phyloP scores from a whole-genome alignment of 2,888 invertebrate genomes.

The Melanchra persicariae region DNA sequence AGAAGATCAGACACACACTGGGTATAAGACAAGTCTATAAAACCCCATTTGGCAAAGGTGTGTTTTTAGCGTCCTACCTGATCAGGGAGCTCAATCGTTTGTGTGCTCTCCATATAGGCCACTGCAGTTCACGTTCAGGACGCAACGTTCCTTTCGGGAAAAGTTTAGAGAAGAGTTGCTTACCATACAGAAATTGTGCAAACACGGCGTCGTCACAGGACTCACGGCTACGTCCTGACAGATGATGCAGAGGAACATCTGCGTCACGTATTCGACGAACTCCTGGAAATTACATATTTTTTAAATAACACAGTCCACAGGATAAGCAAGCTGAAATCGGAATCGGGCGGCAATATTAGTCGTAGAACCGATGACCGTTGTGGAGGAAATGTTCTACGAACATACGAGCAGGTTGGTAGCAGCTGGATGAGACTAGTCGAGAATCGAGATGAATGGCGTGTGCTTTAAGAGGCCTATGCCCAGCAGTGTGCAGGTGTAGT shows the following conservation, averaged over 20 bases:
- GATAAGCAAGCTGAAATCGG: neutral
- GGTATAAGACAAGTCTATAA: neutral
- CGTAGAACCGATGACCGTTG: neutral
- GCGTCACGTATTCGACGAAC: slow-evolving; percentile 92
- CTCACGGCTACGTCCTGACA: slow-evolving; percentile 93
- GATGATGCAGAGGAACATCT: slow-evolving; percentile 94
- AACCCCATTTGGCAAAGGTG: neutral
- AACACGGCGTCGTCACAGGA: slow-evolving; percentile 94
- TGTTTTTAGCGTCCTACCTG: neutral
- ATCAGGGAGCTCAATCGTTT: neutral
- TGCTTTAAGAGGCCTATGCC: neutral
- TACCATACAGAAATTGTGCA: slow-evolving; percentile 94
- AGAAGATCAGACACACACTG: neutral
- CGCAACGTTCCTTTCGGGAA: neutral
- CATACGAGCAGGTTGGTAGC: no score
- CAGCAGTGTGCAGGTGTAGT: no score
- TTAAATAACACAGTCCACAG: neutral
- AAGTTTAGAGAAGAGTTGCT: slow-evolving; percentile 61
- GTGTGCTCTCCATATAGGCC: neutral
- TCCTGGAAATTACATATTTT: slow-evolving; percentile 77
- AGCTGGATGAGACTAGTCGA: neutral
- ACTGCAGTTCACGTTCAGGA: neutral
- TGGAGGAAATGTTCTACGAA: neutral
- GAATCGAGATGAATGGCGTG: neutral
- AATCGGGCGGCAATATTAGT: neutral